Evolutionary conservation across 2,888 invertebrate genomes (phyloP).

Genomic region (Sphaeridia pumilis): DNA sequence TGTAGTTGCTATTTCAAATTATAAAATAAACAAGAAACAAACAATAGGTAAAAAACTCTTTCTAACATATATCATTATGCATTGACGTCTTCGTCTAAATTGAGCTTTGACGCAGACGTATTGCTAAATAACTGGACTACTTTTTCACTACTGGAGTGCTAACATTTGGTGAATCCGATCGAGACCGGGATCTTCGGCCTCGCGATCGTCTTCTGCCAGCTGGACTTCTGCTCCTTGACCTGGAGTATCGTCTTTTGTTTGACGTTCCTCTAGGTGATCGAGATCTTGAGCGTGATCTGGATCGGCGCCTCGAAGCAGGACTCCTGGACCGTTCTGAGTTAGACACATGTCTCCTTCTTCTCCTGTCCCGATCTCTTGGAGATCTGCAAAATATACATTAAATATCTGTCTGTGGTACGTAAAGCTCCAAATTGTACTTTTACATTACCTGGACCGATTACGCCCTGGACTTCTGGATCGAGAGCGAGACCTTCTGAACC

Average conservation of each 20-base stretch:
- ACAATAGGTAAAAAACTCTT: too few species aligned
- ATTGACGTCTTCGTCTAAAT: too few species aligned
- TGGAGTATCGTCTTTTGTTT: conserved; percentile 1
- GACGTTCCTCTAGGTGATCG: neutral
- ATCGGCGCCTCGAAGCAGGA: conserved; percentile 1
- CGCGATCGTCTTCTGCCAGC: neutral
- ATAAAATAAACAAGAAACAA: too few species aligned
- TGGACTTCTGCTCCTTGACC: conserved; percentile 13
- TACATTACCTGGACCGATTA: conserved; percentile 9
- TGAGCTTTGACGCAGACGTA: too few species aligned
- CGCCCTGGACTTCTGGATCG: conserved; percentile 13
- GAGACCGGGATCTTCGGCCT: too few species aligned
- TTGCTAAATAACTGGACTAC: too few species aligned
- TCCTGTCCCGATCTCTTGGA: conserved; percentile 1
- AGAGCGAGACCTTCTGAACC: conserved; percentile 4
- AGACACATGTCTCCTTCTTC: conserved; percentile 14
- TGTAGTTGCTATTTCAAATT: too few species aligned
- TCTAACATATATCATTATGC: too few species aligned
- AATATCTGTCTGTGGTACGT: neutral
- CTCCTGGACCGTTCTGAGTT: conserved; percentile 17
- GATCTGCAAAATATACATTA: too few species aligned
- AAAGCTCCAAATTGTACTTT: neutral
- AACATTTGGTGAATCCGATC: conserved; percentile 1
- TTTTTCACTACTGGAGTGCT: conserved; percentile 1
- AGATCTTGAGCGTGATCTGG: conserved; percentile 4